Conservation (phyloP, 2,113 vertebrate species). For the Plestiodon gilberti region DNA sequence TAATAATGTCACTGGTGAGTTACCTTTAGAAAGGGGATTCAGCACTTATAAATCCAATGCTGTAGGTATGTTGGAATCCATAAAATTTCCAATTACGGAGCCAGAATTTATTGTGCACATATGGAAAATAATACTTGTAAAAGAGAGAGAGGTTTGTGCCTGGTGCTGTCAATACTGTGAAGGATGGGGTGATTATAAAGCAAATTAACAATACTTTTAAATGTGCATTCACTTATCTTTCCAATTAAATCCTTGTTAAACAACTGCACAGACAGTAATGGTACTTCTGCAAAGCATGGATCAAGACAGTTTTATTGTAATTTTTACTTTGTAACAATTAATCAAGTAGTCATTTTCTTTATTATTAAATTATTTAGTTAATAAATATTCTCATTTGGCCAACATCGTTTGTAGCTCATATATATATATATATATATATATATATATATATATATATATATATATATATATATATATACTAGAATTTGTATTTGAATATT, state of each 20-base stretch:
- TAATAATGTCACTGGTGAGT: slow-evolving; percentile 50
- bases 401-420: slow-evolving; percentile 71
- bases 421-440: too few species aligned
- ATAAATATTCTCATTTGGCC: slow-evolving; percentile 82
- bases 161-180: slow-evolving; percentile 90
- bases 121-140: slow-evolving; percentile 90
- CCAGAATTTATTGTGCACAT: slow-evolving; percentile 85
- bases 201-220: slow-evolving; percentile 93
- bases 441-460: too few species aligned
- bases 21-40: slow-evolving; percentile 70
- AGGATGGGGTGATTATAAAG: slow-evolving; percentile 90
- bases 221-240: slow-evolving; percentile 93
- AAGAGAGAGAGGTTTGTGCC: slow-evolving; percentile 85
- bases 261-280: slow-evolving; percentile 89
- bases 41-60: slow-evolving; percentile 71
- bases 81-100: slow-evolving; percentile 87
- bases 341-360: slow-evolving; percentile 86
- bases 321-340: slow-evolving; percentile 89
- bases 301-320: slow-evolving; percentile 90
- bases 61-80: slow-evolving; percentile 78
- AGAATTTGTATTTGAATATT: slow-evolving; percentile 37
- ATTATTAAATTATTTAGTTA: slow-evolving; percentile 89
- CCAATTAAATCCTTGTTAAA: slow-evolving; percentile 93
- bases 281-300: slow-evolving; percentile 85
- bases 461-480: slow-evolving; percentile 12